phyloP scores from a whole-genome alignment of 2,113 vertebrate species.

The Notechis scutatus region DNA sequence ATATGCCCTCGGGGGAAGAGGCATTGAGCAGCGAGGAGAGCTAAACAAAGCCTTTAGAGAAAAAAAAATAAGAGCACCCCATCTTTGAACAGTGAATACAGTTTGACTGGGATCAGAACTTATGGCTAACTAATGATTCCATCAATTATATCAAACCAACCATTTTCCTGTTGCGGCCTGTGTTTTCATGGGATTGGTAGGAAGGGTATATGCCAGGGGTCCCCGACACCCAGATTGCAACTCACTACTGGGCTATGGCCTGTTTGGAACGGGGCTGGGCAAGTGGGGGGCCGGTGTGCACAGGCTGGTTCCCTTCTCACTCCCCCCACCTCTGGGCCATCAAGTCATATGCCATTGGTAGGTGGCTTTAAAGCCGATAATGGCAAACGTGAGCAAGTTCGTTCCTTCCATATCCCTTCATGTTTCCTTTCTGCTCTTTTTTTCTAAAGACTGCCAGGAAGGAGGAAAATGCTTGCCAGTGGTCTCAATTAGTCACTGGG shows the following conservation, averaged over 20 bases:
- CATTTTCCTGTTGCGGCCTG: background rate
- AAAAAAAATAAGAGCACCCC: background rate
- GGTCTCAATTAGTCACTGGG: background rate
- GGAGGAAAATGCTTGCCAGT: background rate
- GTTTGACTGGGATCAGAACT: background rate
- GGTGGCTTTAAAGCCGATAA: background rate
- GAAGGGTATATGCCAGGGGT: background rate
- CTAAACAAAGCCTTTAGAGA: background rate
- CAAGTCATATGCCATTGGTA: background rate
- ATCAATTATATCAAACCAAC: background rate
- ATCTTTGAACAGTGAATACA: background rate
- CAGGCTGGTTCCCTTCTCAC: too few species aligned
- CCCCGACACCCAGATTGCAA: too few species aligned
- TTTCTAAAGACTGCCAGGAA: background rate
- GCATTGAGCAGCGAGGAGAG: background rate
- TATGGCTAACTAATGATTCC: background rate
- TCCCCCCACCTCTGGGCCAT: background rate
- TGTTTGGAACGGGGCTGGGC: too few species aligned
- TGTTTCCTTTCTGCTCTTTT: background rate
- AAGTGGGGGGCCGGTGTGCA: too few species aligned
- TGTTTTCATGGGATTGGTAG: background rate
- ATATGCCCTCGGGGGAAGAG: background rate
- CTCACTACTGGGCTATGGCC: background rate
- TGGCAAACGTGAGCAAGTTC: background rate
- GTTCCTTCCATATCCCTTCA: background rate